A percentile compares a stretch with the other conserved stretches of the same genome.
Conservation (phyloP, 1,140 invertebrate species). For the Heliconius melpomene region DNA sequence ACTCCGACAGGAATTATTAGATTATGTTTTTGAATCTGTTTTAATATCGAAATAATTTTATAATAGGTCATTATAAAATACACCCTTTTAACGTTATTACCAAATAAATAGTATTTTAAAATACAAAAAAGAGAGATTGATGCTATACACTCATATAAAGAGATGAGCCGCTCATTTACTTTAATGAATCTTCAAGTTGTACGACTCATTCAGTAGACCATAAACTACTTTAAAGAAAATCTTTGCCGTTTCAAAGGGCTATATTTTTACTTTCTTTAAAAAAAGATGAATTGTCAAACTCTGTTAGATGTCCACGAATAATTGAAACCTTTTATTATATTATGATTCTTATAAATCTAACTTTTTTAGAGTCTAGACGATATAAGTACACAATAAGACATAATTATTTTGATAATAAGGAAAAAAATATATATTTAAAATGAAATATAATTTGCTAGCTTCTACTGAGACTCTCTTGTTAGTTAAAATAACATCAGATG, state of each 20-base stretch:
- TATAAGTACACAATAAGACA: background rate
- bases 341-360: background rate
- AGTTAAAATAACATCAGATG: background rate
- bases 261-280: background rate
- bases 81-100: background rate
- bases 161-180: constrained; percentile 30
- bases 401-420: background rate
- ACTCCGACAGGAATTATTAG: too few species aligned
- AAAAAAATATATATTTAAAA: background rate
- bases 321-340: background rate
- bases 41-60: too few species aligned
- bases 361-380: constrained; percentile 43
- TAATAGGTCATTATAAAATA: background rate
- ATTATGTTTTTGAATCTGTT: too few species aligned
- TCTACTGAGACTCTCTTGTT: background rate
- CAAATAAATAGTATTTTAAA: background rate
- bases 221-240: constrained; percentile 28
- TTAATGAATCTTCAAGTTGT: constrained; percentile 36
- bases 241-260: constrained; percentile 18
- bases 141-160: constrained; percentile 4
- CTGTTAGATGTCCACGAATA: background rate
- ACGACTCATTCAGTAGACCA: constrained; percentile 28
- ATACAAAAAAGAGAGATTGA: background rate
- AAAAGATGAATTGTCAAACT: background rate
- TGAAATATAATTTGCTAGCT: background rate